phyloP scores from a whole-genome alignment of 2,113 vertebrate species.

The Chionis minor region DNA sequence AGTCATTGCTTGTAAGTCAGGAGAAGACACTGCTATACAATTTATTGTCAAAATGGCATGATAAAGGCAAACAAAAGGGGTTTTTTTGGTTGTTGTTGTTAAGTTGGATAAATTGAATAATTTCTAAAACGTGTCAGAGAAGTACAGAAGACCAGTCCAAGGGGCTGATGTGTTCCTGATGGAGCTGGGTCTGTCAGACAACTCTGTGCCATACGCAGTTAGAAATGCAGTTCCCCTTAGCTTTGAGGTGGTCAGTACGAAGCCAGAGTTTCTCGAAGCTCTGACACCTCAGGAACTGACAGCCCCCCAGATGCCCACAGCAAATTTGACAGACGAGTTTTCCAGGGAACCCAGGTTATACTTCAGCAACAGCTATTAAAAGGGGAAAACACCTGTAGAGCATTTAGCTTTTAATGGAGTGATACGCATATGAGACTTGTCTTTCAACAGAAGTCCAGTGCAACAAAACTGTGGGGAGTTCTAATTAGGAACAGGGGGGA shows the following conservation, averaged over 20 bases:
- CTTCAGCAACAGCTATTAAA: background rate
- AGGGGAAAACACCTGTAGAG: accelerated
- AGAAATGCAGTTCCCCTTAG: background rate
- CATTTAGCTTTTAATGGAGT: background rate
- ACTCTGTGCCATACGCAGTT: background rate
- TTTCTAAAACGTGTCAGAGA: background rate
- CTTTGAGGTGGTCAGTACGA: background rate
- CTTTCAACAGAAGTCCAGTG: background rate
- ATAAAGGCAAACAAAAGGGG: background rate
- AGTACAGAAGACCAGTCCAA: background rate
- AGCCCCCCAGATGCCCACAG: background rate
- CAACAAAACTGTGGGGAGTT: background rate
- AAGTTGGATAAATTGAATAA: background rate
- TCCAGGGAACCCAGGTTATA: background rate
- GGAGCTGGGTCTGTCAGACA: background rate
- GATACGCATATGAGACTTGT: background rate
- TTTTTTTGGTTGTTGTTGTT: background rate
- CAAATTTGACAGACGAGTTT: background rate
- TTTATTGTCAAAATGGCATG: background rate
- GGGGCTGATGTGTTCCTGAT: background rate
- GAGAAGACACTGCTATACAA: background rate
- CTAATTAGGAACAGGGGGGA: background rate
- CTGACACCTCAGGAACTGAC: background rate
- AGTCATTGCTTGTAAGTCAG: background rate
- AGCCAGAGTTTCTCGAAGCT: background rate